Conservation (phyloP, 2,888 invertebrate genomes). For the Ectemnius continuus region DNA sequence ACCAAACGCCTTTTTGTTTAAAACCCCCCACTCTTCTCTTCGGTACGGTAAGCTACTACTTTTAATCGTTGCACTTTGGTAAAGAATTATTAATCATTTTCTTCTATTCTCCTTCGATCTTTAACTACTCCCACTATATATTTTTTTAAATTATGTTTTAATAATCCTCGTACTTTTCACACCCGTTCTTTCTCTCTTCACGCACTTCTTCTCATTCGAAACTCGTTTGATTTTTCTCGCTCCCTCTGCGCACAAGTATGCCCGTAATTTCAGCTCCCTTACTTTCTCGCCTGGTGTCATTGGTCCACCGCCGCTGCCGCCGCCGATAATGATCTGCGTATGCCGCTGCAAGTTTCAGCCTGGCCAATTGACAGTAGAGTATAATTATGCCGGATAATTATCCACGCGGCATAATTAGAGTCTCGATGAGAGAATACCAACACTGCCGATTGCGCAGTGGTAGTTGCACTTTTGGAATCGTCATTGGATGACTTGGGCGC, state of each 20-base stretch:
- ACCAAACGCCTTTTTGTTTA: slow-evolving; percentile 36
- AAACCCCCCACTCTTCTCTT: slow-evolving; percentile 58
- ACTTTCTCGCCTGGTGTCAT: too few relatives aligned
- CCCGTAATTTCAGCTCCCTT: too few relatives aligned
- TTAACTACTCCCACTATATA: neutral
- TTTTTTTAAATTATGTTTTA: slow-evolving; percentile 37
- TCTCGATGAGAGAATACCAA: too few relatives aligned
- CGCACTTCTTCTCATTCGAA: slow-evolving; percentile 12
- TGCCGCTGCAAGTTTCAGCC: neutral
- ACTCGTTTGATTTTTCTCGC: neutral
- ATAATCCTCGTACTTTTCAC: neutral
- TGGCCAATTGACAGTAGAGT: too few relatives aligned
- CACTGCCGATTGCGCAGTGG: too few relatives aligned
- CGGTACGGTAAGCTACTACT: slow-evolving; percentile 69
- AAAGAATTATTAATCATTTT: slow-evolving; percentile 15
- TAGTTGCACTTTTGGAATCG: too few relatives aligned
- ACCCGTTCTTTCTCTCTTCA: slow-evolving; percentile 19
- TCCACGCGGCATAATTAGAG: too few relatives aligned
- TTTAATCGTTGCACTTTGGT: slow-evolving; percentile 55
- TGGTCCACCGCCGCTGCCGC: too few relatives aligned
- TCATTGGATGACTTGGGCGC: too few relatives aligned
- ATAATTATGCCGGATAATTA: too few relatives aligned
- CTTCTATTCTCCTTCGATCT: neutral
- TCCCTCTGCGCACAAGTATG: too few relatives aligned
- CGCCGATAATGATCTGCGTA: neutral